phyloP scores from a whole-genome alignment of 2,113 vertebrate species.

The Cololabis saira region DNA sequence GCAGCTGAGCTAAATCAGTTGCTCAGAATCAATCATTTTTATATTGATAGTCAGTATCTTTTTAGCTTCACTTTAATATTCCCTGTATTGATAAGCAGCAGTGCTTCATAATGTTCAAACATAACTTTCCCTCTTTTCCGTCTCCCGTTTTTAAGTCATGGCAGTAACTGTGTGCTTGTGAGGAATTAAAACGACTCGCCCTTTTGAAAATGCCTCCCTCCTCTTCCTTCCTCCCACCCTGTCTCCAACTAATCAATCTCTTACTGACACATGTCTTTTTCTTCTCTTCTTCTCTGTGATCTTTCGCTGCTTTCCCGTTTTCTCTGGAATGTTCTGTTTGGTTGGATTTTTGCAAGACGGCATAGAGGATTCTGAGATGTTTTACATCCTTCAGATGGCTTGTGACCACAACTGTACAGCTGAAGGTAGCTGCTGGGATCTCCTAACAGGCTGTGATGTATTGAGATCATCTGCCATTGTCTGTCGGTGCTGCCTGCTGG shows the following conservation, averaged over 20 bases:
- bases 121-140: constrained; percentile 8
- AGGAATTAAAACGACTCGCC: constrained; percentile 40
- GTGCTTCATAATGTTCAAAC: constrained; percentile 10
- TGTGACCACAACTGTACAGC: constrained; percentile 99
- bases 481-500: constrained; percentile 53
- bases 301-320: constrained; percentile 62
- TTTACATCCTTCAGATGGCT: constrained; percentile 99
- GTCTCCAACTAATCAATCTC: constrained; percentile 69
- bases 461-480: constrained; percentile 85
- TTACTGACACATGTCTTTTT: constrained; percentile 76
- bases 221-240: constrained; percentile 38
- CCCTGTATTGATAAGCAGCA: constrained; percentile 6
- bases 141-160: constrained; percentile 13
- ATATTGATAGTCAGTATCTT: background rate
- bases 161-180: constrained; percentile 45
- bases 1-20: no score
- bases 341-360: constrained; percentile 91
- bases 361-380: constrained; percentile 92
- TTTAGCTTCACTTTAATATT: background rate
- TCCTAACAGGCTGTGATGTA: constrained; percentile 83
- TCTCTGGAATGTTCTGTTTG: constrained; percentile 80
- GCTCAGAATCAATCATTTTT: no score
- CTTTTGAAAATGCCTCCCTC: constrained; percentile 36
- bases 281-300: constrained; percentile 60
- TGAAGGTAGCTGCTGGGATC: constrained; percentile 99